Evolutionary conservation across 2,888 invertebrate species (phyloP).

Genomic region (Ormyrus labotus): DNA sequence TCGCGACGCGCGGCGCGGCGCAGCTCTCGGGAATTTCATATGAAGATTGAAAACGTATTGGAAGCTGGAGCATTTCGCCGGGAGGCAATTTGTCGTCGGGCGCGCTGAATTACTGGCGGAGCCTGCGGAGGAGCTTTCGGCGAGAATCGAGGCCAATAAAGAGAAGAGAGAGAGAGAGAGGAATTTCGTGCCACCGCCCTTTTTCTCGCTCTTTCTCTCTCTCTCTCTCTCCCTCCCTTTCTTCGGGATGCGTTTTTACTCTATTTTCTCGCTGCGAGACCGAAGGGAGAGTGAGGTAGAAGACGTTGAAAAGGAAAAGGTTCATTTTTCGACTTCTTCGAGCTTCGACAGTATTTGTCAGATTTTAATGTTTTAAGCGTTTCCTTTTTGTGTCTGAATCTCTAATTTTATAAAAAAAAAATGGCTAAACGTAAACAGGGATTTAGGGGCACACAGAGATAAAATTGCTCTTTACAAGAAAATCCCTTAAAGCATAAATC

Average conservation of each 20-base stretch:
- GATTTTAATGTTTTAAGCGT: no score
- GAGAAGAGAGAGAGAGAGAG: neutral
- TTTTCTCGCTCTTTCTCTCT: constrained; percentile 7
- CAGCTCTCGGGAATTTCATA: constrained; percentile 44
- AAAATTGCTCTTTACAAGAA: no score
- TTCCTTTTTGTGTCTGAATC: neutral
- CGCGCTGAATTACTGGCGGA: constrained; percentile 42
- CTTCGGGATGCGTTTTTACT: neutral
- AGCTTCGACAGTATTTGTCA: neutral
- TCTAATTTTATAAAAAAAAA: no score
- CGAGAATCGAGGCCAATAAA: constrained; percentile 47
- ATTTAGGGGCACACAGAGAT: no score
- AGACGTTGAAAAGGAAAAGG: neutral
- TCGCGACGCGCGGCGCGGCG: constrained; percentile 8
- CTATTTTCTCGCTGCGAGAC: neutral
- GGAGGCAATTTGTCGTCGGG: constrained; percentile 52
- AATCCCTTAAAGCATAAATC: neutral
- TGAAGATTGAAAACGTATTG: constrained; percentile 56
- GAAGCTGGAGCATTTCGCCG: constrained; percentile 44
- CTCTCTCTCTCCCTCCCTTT: neutral
- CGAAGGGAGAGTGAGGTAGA: no score
- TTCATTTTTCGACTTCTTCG: neutral
- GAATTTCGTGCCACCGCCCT: constrained; percentile 20
- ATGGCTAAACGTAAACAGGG: no score
- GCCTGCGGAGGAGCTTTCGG: neutral